Base-by-base conservation (phyloP, 2,797 vertebrate species). In the Odontamblyopus rebecca region DNA sequence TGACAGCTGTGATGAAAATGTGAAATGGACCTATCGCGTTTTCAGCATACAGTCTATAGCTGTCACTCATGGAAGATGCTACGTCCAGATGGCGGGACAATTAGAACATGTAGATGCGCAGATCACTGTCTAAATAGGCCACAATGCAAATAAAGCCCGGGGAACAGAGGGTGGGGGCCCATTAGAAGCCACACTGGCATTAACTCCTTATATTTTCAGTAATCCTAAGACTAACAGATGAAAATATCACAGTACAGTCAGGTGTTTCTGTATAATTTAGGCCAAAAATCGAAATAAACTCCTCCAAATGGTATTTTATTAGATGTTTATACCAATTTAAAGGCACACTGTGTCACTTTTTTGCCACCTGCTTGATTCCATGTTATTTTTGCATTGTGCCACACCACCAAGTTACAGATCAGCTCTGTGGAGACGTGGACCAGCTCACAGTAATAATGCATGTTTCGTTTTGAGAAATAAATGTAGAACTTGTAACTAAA, bases 61-160 rank as follows among this genome's bases (percentile, higher is more conserved):
- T 77, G 84, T 68, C 75, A 50, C 69, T 79, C 72, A 75, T 76
- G 72, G 73, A 62, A 68, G 66, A 32, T 53, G 74, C 75, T 69
- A 60, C 67, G 80, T 84, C 82, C 89, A 90, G 89, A 90, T 90
- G 87, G 88, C 64, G 63, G 67, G 75, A 81, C 50, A 73, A 48
- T 75, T 81, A 72, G 73, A 71, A 75, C 59, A 70, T 74, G 27
- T 67, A 74, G 60, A 80, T 86, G 73, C 64, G 81, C 75, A 81
- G 80, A 70, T 35, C 67, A 60, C 69, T 68, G 73, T 84, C 84
- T 84, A 85, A 89, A 86, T 70, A 79, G 85, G 82, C 56, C 79
- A 85, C 72, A 79, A 81, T 82, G 77, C 72, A 85, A 74, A 77
- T 85, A 71, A 86, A 75, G 77, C 78, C 53, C 5, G 7, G 50